Conservation (phyloP, 2,113 vertebrate genomes). For the Stigmatopora nigra region DNA sequence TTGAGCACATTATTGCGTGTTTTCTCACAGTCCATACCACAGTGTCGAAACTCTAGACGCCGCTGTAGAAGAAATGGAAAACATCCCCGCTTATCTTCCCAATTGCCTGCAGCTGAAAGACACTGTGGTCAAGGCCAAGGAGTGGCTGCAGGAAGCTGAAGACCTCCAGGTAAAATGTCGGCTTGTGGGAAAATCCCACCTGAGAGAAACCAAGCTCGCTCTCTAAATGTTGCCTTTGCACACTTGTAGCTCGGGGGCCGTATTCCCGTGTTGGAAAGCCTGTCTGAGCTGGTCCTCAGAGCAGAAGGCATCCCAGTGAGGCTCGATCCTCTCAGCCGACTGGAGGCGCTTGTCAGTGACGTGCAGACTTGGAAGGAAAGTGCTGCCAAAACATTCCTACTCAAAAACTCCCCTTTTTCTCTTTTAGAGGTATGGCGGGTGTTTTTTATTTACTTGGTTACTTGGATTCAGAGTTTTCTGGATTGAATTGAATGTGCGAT, state of each 20-base stretch:
- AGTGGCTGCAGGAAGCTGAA: constrained; percentile 89
- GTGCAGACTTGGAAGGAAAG: constrained; percentile 90
- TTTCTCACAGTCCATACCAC: constrained; percentile 73
- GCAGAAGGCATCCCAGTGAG: constrained; percentile 83
- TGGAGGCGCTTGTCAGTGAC: constrained; percentile 82
- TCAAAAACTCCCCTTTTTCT: constrained; percentile 78
- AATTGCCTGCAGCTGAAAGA: constrained; percentile 81
- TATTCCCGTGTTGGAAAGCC: constrained; percentile 81
- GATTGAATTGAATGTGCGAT: background rate
- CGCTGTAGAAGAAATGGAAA: constrained; percentile 81
- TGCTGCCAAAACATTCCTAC: constrained; percentile 85
- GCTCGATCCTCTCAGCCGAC: constrained; percentile 77
- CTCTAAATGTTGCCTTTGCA: constrained; percentile 8
- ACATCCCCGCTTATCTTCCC: constrained; percentile 88
- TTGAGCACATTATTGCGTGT: background rate
- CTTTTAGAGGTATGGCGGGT: constrained; percentile 79
- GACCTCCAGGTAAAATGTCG: constrained; percentile 77
- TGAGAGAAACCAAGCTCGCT: background rate
- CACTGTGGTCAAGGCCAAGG: constrained; percentile 76
- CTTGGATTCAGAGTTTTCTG: background rate
- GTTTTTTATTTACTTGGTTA: background rate
- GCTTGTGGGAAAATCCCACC: background rate
- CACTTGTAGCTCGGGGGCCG: constrained; percentile 77
- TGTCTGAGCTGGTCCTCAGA: constrained; percentile 80
- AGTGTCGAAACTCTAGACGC: constrained; percentile 74